Percentiles rank a stretch among this genome's conserved stretches.
Conservation (phyloP, 2,888 invertebrate genomes). For the Eucera pruinosa region DNA sequence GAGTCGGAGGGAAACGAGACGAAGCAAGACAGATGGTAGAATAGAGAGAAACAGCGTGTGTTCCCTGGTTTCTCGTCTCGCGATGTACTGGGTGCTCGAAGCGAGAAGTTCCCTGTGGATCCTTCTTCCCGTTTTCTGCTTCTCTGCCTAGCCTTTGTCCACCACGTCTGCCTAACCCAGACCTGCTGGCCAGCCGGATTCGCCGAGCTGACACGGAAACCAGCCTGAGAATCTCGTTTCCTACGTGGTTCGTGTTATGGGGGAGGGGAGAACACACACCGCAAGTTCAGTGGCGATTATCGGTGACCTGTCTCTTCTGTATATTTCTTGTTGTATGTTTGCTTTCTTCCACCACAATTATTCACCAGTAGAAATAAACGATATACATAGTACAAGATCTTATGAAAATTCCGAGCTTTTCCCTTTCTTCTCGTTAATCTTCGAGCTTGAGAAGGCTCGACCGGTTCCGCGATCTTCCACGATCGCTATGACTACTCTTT, state of each 20-base stretch:
- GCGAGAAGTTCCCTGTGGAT: slow-evolving; percentile 56
- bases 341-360: background rate
- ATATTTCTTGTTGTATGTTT: background rate
- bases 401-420: slow-evolving; percentile 44
- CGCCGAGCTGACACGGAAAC: slow-evolving; percentile 40
- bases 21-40: slow-evolving; percentile 28
- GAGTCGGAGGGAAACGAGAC: slow-evolving; percentile 28
- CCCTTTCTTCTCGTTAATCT: slow-evolving; percentile 64
- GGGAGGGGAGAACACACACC: background rate
- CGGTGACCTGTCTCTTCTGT: slow-evolving; percentile 7
- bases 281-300: slow-evolving; percentile 32
- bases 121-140: slow-evolving; percentile 22
- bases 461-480: slow-evolving; percentile 61
- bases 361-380: too few relatives aligned
- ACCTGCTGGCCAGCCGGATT: slow-evolving; percentile 27
- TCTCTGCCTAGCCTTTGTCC: slow-evolving; percentile 39
- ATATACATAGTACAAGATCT: background rate
- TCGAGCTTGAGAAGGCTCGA: slow-evolving; percentile 32
- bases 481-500: slow-evolving; percentile 61
- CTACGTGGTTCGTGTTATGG: slow-evolving; percentile 14
- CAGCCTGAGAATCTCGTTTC: slow-evolving; percentile 25
- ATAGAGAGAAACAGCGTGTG: slow-evolving; percentile 62
- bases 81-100: slow-evolving; percentile 70
- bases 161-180: slow-evolving; percentile 33
- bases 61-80: slow-evolving; percentile 68